Evolutionary conservation across 2,888 invertebrate species (phyloP), one percentile per base, ranked within the genome.

Genomic region (Ectemnius lituratus): DNA sequence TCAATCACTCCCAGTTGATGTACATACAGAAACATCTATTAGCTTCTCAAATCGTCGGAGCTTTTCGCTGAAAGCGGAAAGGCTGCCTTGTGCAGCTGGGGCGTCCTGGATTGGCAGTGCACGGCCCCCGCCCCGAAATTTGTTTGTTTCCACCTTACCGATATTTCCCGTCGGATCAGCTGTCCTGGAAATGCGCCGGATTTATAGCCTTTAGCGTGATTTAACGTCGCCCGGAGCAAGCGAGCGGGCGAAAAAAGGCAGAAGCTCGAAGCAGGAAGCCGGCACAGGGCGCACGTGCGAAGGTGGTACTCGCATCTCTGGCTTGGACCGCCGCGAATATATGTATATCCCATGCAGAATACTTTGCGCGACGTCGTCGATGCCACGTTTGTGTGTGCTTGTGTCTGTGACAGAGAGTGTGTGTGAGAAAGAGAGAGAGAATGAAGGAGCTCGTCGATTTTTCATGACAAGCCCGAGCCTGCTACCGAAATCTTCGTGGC

Each of bases 121-220:
- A 59, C 71, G 68, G 57, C 58, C 23, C 65, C n/a, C 47, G 37
- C 71, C 67, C 16, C 62, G 65, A 70, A 70, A 65, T 73, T 78
- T 75, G 75, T 78, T 80, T 72, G 71, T 70, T 52, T 72, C 71
- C 76, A 73, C 67, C 77, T 78, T 67, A 58, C 72, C 57, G 73
- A 75, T 75, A 70, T 63, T 82, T 80, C 63, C 63, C 72, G 74
- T 74, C 63, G 73, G 75, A 81, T 82, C 81, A 82, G 75, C 82
- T 73, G 71, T 83, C 76, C 71, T 62, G 70, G 62, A 78, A 70
- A 76, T 70, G 72, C 69, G 67, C 60, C 59, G 69, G 67, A 80
- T 80, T 81, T 82, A 74, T 80, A 67, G 73, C 70, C 70, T 71
- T 67, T 70, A 72, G 61, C 67, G 69, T 75, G 80, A 82, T 82